Evolutionary conservation across 1,140 invertebrate genomes (phyloP), one percentile per base, ranked within the genome.

Genomic region (Pogonomyrmex barbatus): DNA sequence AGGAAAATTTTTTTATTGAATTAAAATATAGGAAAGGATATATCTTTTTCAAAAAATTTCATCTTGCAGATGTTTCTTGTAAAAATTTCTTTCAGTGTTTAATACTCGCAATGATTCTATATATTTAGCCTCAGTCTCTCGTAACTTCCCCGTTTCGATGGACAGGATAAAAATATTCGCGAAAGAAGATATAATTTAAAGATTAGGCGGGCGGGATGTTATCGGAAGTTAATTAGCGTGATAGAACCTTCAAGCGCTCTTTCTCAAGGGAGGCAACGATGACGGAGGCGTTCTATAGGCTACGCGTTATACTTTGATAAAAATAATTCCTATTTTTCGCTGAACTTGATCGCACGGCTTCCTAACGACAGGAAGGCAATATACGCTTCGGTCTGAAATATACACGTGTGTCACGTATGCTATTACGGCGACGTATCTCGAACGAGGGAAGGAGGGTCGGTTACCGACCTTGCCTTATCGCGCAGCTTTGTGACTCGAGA

Each of bases 381-480:
- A 83, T 42, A 71, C 52, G 52, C 81, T 52, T 60, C 71, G 56
- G 42, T 39, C 12, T 4, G n/a, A 60, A 63, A 36, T 70, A 77
- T 62, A 65, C 84, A 71, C 68, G 85, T 65, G 68, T 85, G 84
- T 73, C 83, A 83, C 77, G 77, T 73, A 81, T 36, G 85, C 47
- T 39, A 75, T 67, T 87, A 73, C 76, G 60, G 42, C 68, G 68
- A 83, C 30, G 42, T 83, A 85, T 78, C 60, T 79, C 36, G 83
- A 60, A 60, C 54, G 24, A 60, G 75, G 42, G 36, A 30, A 63
- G 50, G 81, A 84, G 85, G 88, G 85, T 90, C 88, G 89, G 88
- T 92, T 92, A 89, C 82, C 87, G 88, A 93, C 91, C 91, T 93
- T 92, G 90, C 86, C 81, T 90, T 92, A 93, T 93, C 89, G 85